These are phyloP conservation scores for Patella caerulea DNA, from an alignment of 2,888 invertebrate genomes.

Conservation along the genomic window DNA sequence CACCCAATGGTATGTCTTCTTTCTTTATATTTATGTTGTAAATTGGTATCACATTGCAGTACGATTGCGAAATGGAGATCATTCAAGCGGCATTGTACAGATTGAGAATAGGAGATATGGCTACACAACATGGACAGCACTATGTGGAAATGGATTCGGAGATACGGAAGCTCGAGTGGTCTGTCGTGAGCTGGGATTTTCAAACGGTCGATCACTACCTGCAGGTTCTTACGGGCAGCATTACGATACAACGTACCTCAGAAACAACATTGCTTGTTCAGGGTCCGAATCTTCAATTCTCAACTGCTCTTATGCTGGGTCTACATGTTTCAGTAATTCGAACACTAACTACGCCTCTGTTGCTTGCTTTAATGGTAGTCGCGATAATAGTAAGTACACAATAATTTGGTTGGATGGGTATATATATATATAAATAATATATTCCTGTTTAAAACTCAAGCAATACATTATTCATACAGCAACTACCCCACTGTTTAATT, in stretches of 20 bases:
- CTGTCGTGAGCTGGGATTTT: conserved; percentile 48
- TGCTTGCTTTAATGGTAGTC: conserved; percentile 51
- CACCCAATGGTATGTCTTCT: no score
- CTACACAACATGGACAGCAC: conserved; percentile 47
- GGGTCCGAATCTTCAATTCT: conserved; percentile 48
- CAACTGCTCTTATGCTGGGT: conserved; percentile 46
- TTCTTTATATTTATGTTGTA: no score
- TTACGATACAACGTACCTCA: conserved; percentile 37
- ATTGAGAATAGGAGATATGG: conserved; percentile 43
- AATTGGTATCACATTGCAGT: conserved; percentile 31
- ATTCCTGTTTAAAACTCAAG: no score
- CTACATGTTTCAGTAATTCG: conserved; percentile 41
- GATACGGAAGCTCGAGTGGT: conserved; percentile 52
- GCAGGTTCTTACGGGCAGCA: conserved; percentile 52
- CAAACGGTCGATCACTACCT: conserved; percentile 47
- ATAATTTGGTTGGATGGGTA: no score
- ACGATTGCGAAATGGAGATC: conserved; percentile 47
- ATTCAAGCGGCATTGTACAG: conserved; percentile 53
- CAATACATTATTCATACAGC: no score
- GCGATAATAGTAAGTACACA: conserved; percentile 41
- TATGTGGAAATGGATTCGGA: conserved; percentile 57
- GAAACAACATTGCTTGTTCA: conserved; percentile 50
- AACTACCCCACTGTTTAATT: no score
- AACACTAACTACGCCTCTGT: conserved; percentile 57
- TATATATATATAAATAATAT: no score